These are phyloP conservation scores for Bufo bufo DNA, from an alignment of 2,113 vertebrate genomes.

Conservation along the genomic window DNA sequence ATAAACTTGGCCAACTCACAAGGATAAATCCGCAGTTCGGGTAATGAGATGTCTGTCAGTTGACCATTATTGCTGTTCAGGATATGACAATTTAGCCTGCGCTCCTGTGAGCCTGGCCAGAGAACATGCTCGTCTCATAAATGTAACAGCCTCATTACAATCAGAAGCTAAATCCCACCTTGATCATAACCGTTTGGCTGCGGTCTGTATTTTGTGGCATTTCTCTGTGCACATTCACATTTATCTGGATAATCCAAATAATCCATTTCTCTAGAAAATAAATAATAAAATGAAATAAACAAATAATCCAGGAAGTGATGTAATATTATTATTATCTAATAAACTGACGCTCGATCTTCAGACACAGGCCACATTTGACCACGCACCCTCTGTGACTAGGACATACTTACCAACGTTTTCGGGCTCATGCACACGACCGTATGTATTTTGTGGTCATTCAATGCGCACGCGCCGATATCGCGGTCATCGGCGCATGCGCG, in stretches of 20 bases:
- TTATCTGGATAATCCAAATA: neutral
- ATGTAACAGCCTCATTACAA: constrained; percentile 13
- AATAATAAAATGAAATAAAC: too few relatives aligned
- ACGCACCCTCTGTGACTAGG: too few relatives aligned
- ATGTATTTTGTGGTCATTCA: too few relatives aligned
- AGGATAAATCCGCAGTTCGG: neutral
- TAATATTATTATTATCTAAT: neutral
- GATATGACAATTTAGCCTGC: neutral
- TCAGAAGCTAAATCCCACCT: neutral
- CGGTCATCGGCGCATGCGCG: too few relatives aligned
- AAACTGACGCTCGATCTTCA: neutral
- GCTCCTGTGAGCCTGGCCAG: neutral
- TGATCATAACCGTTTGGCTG: neutral
- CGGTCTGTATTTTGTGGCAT: neutral
- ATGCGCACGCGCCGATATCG: too few relatives aligned
- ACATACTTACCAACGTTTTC: too few relatives aligned
- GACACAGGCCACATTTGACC: too few relatives aligned
- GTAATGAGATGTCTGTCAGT: constrained; percentile 24
- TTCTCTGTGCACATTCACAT: neutral
- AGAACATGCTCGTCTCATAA: neutral
- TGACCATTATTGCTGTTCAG: constrained; percentile 33
- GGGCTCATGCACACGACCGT: too few relatives aligned
- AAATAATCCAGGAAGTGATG: neutral
- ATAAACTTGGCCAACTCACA: neutral
- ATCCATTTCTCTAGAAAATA: too few relatives aligned